These are phyloP conservation scores for Zygothrica quintamaculata DNA, from an alignment of 2,888 invertebrate species.

Conservation along the genomic window DNA sequence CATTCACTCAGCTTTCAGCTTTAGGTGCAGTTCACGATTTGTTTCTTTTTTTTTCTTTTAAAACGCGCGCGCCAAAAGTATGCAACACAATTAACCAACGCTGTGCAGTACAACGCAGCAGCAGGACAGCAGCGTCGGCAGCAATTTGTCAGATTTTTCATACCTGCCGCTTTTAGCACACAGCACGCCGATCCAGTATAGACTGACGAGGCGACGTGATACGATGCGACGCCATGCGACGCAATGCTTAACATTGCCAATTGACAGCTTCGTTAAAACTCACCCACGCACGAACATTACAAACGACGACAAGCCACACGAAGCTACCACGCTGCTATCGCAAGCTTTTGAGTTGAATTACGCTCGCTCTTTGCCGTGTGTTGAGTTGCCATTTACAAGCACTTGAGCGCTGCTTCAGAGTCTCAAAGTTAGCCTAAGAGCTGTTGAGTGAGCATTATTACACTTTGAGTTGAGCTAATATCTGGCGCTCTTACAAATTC, in stretches of 20 bases:
- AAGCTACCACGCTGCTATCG: constrained; percentile 18
- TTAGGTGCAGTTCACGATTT: constrained; percentile 9
- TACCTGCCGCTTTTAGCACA: constrained; percentile 64
- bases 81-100: constrained; percentile 44
- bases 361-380: background rate
- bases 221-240: background rate
- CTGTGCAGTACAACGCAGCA: constrained; percentile 8
- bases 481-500: too few species aligned
- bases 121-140: background rate
- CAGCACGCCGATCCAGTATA: constrained; percentile 77
- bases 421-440: too few species aligned
- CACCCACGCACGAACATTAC: constrained; percentile 45
- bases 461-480: background rate
- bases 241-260: constrained; percentile 14
- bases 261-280: constrained; percentile 35
- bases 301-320: constrained; percentile 6
- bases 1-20: constrained; percentile 39
- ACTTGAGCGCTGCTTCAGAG: too few species aligned
- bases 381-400: constrained; percentile 10
- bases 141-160: constrained; percentile 2
- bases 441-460: background rate
- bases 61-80: constrained; percentile 75
- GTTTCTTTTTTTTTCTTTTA: constrained; percentile 17
- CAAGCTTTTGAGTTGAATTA: too few species aligned
- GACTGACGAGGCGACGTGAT: constrained; percentile 62